Base-by-base conservation (phyloP, 2,888 invertebrate genomes). In the Sabellastarte sp. region DNA sequence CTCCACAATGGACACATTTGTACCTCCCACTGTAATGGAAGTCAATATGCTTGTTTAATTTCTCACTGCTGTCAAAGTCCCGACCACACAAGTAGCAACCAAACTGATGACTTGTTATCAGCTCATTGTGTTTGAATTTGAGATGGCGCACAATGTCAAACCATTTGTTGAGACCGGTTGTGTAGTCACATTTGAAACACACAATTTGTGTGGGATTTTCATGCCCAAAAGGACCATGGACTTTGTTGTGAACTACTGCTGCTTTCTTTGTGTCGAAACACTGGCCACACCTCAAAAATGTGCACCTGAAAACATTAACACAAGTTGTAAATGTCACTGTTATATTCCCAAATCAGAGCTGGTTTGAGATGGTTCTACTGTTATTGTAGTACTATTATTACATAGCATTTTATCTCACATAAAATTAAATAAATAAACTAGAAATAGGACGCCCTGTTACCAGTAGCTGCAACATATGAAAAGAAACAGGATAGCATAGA, bases 1-100 rank as follows among this genome's bases (percentile, higher is more conserved):
- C 30, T 5, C 71, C 71, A 32, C 72, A 72, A 51, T 68, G 60
- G 26, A 66, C 59, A 57, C 72, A 72, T 60, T 72, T 72, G 64
- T 70, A 72, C 24, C 65, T 15, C 26, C 53, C 53, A 10, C 5
- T 65, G 64, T 68, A 70, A 59, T 72, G 72, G 60, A 64, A 68
- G n/a, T 67, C 66, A 2, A 66, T 52, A 32, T 72, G 72, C 4
- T 50, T 32, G 24, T 33, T 56, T 29, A 71, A 59, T 5, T 32
- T 32, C 26, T 71, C 68, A 26, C 62, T 53, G 26, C 26, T 60
- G 26, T 68, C 68, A 28, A 72, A 69, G 24, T 31, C 33, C 24
- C 65, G 32, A 20, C 70, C 72, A 59, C 72, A 72, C 10, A 65
- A 57, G 32, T 58, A 32, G 33, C 72, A 72, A 1, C 58, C 51